Evolutionary conservation across 2,888 invertebrate genomes (phyloP), one percentile per base, ranked within the genome.

Genomic region (Caenorhabditis angaria): DNA sequence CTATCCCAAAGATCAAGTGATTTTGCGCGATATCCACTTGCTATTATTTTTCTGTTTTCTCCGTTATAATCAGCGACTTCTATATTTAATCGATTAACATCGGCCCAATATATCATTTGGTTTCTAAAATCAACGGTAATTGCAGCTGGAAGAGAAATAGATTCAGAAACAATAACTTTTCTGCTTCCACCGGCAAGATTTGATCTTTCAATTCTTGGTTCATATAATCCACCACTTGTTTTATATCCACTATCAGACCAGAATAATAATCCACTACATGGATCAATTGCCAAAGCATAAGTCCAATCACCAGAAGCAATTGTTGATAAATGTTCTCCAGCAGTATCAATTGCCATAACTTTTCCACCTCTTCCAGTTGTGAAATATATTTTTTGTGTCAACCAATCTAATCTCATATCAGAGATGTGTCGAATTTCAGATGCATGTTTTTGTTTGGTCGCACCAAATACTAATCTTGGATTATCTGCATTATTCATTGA

Each of bases 311-410:
- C 97, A 83, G 93, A 90, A 0, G 94, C 93, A 65, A 97, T 94
- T 6, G 80, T 80, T n/a, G 71, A 64, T 10, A 80, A 25, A 63
- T 80, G 80, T 24, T 77, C 75, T 70, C 80, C 80, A 50, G 69
- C 67, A 8, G 73, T 65, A 62, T 80, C 80, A 14, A 80, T 66
- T 8, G 74, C 70, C 75, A 77, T 73, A 5, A 80, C 71, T 60
- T 85, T 84, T 59, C 94, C 94, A 83, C 95, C 95, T 0, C 93
- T 93, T 29, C 94, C 94, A 86, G 97, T 97, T 0, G 97, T 95
- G 95, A 96, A 99, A 88, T 97, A 97, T 47, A 99, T 92, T 61
- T 96, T 97, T 88, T 94, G 93, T 82, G 94, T 94, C 0, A 97
- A 94, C 97, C 97, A 99, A 87, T 99, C 97, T 87, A 95, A 51